These are phyloP conservation scores for Tachuris rubrigastra DNA, from an alignment of 2,113 vertebrate genomes.

Conservation along the genomic window DNA sequence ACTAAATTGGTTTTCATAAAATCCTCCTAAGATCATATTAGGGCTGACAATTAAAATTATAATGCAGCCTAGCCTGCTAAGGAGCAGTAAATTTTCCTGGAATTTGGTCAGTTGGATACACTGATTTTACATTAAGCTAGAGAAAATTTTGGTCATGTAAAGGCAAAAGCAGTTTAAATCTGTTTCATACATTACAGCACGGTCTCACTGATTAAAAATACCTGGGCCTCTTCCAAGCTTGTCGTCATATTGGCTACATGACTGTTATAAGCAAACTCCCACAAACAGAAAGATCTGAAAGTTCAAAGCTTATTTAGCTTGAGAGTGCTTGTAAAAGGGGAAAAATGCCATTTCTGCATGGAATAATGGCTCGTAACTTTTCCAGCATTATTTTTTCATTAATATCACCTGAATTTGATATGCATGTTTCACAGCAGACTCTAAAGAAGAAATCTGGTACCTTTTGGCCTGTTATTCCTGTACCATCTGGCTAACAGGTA, in stretches of 20 bases:
- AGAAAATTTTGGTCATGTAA: constrained; percentile 46
- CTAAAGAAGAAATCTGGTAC: constrained; percentile 73
- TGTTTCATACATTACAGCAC: constrained; percentile 55
- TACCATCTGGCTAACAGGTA: constrained; percentile 81
- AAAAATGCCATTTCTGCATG: constrained; percentile 69
- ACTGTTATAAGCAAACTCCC: constrained; percentile 62
- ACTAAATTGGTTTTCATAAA: constrained; percentile 40
- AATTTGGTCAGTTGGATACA: constrained; percentile 45
- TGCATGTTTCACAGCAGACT: constrained; percentile 63
- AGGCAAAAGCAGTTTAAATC: constrained; percentile 55
- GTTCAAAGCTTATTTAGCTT: constrained; percentile 77
- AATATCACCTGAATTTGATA: constrained; percentile 73
- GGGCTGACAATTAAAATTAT: constrained; percentile 26
- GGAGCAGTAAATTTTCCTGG: constrained; percentile 23
- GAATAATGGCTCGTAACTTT: constrained; percentile 76
- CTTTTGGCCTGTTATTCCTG: constrained; percentile 63
- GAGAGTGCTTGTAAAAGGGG: constrained; percentile 69
- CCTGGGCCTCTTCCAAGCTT: constrained; percentile 68
- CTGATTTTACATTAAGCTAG: constrained; percentile 50
- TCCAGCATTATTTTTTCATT: constrained; percentile 73
- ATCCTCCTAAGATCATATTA: neutral
- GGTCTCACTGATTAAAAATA: constrained; percentile 74
- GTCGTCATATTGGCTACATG: constrained; percentile 67
- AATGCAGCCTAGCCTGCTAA: constrained; percentile 3
- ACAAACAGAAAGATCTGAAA: constrained; percentile 64